Base-by-base conservation (phyloP, 2,113 vertebrate species). In the Amphilophus citrinellus region DNA sequence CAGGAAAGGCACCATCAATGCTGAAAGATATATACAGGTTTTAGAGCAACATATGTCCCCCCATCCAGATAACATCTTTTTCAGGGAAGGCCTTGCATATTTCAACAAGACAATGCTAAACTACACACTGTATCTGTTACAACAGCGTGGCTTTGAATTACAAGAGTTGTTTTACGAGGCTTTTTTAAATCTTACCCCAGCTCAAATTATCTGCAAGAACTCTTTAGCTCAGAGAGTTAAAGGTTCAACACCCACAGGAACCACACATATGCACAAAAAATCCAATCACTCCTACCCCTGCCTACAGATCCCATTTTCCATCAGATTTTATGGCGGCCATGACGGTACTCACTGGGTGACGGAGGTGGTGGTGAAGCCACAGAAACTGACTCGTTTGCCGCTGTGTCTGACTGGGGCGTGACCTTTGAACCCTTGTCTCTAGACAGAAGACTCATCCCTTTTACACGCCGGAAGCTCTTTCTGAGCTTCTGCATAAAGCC, bases 301-400 rank as follows among this genome's bases (percentile, higher is more conserved):
- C 17, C 58, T 32, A 42, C 6, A 1, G 37, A 57, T 0, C 37
- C 39, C 0, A 0, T 50, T 59, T 80, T 18, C 58, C 6, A 7
- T 32, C 0, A 57, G 30, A 59, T 61, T 80, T 66, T 0, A 56
- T n/a, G 58, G 22, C 17, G 10, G 11, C 15, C 6, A 3, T 17
- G 30, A 6, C 1, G 0, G 60, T 85, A 94, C 95, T 95, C 90
- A 96, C 94, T 35, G 22, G 87, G 85, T 20, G 94, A 95, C 3
- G 14, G 20, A n/a, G 89, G 85, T 3, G 78, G 7, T 2, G 1
- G 57, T 3, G 39, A 17, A 18, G 22, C n/a, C 22, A 0, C 20
- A 60, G 47, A 32, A 10, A 18, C 71, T 0, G 13, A n/a, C 7
- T 87, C 84, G 0, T 32, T 53, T 15, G 10, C 7, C 0, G 1